These are phyloP conservation scores for Epinephelus malabaricus DNA, from an alignment of 2,797 vertebrate species.

Conservation along the genomic window DNA sequence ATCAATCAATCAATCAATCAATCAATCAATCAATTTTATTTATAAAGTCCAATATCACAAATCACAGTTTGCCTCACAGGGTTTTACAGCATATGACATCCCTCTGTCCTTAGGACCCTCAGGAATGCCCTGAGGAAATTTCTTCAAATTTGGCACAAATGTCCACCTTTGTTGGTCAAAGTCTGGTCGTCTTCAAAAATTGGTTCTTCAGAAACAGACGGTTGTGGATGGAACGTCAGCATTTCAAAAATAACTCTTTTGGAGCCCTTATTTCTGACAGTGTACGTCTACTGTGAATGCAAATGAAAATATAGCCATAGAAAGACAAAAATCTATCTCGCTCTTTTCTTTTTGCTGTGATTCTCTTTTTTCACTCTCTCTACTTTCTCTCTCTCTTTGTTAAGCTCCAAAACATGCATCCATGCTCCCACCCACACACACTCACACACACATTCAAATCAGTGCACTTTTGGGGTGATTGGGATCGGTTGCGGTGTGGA, in stretches of 20 bases:
- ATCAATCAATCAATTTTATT: no score
- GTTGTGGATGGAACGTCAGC: background rate
- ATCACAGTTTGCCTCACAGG: no score
- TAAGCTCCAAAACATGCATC: conserved; percentile 20
- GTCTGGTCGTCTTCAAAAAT: background rate
- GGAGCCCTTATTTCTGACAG: background rate
- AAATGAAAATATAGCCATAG: conserved; percentile 22
- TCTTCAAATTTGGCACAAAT: no score
- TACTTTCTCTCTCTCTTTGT: conserved; percentile 22
- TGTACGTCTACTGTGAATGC: background rate
- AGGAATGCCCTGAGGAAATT: no score
- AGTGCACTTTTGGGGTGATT: conserved; percentile 75
- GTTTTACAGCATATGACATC: no score
- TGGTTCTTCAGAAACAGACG: background rate
- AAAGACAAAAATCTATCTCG: conserved; percentile 11
- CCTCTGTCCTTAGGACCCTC: no score
- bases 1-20: no score
- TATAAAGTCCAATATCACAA: no score
- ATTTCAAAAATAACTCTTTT: background rate
- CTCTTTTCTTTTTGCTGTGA: background rate
- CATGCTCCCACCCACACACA: conserved; percentile 1
- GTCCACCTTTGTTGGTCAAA: no score
- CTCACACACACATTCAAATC: conserved; percentile 52
- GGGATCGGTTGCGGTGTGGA: conserved; percentile 77
- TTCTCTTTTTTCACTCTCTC: background rate